Percentiles rank a stretch among this genome's conserved stretches.
Evolutionary conservation across 1,140 invertebrate genomes (phyloP).

Genomic region (Microvelia longipes): DNA sequence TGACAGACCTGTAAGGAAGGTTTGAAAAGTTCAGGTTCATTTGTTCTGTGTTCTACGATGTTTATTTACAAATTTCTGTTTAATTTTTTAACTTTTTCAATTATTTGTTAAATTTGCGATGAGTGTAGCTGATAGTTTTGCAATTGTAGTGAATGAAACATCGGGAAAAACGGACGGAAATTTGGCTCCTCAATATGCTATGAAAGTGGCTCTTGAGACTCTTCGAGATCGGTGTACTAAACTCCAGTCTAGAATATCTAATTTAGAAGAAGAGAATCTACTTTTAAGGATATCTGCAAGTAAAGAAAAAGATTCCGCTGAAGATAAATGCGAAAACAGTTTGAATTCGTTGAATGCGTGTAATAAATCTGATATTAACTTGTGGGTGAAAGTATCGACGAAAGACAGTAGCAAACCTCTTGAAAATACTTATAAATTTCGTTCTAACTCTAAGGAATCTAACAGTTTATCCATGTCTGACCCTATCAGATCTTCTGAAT

Average conservation of each 20-base stretch:
- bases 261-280: conserved; percentile 57
- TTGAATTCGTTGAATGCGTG: no score
- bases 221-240: conserved; percentile 61
- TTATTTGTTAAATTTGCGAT: not conserved
- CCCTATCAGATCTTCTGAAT: no score
- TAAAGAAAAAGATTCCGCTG: no score
- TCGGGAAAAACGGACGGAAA: not conserved
- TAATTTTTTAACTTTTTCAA: not conserved
- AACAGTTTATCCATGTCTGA: no score
- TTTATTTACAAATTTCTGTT: not conserved
- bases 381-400: no score
- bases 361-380: no score
- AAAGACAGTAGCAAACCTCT: no score
- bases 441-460: no score
- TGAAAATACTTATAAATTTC: no score
- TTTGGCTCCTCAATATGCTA: conserved; percentile 37
- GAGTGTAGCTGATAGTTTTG: not conserved
- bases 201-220: conserved; percentile 57
- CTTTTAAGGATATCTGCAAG: conserved; percentile 38
- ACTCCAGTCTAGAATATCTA: conserved; percentile 47
- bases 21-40: not conserved
- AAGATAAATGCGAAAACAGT: no score
- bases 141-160: not conserved
- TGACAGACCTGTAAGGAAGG: not conserved
- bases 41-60: not conserved